Evolutionary conservation across 64 coral and sea anemone genomes (phyloP), one percentile per base, ranked within the genome.

Genomic region (Exaiptasia diaphana): DNA sequence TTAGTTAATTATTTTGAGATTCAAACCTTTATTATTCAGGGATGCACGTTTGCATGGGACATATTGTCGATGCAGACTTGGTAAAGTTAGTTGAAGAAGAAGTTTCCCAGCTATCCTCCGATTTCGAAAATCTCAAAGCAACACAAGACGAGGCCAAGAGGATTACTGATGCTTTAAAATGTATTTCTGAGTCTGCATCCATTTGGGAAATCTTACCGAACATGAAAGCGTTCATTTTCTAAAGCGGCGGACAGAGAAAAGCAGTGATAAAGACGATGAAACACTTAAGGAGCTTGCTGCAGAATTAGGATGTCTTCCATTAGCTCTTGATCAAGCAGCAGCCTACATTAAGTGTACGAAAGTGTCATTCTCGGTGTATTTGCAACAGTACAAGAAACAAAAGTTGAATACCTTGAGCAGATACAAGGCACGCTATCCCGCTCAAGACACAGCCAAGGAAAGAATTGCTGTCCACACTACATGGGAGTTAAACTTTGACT

Each of bases 271-370:
- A 8, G 55, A 90, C 12, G 59, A 64, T 2, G n/a, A 22, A 18
- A 23, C 25, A 12, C 13, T 64, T 31, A 12, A 11, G 10, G 59
- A 64, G 29, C 23, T 31, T 18, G n/a, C 25, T 22, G 59, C 23
- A 22, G 21, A 90, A 35, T 70, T 90, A 44, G 87, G 87, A 53
- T 70, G 79, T 50, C 87, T 90, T 57, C 87, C 87, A 11, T 41
- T 90, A 56, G 87, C 87, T 21, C 59, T 90, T 18, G 88, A 90
- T 55, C 88, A 90, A 67, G 80, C 88, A 33, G 88, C 72, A 24
- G 88, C 88, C 12, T 91, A 84, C 34, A 68, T 82, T 4, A 82
- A 82, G 21, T 34, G 13, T 78, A 3, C 4, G 65, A 8, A 40
- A 45, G 20, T 32, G 18, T 68, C 82, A 1, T 81, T 92, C 57